phyloP scores from a whole-genome alignment of 2,797 vertebrate species.

The Argya squamiceps region DNA sequence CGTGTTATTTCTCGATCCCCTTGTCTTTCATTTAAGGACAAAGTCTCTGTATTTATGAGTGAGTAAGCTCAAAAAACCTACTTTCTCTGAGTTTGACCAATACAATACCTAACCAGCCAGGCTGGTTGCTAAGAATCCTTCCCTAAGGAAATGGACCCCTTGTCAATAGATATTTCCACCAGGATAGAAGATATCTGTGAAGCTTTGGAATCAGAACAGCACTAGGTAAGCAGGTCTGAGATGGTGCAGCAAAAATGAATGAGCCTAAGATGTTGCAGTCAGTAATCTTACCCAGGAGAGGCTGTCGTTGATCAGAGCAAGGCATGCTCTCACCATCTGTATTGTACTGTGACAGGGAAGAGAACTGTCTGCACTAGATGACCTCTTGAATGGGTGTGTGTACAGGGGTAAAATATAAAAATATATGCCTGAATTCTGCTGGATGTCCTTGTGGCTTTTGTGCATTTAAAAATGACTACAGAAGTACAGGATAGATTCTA shows the following conservation, averaged over 20 bases:
- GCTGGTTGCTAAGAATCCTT: background rate
- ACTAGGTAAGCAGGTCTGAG: background rate
- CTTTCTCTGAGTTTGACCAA: background rate
- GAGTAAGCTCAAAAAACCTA: background rate
- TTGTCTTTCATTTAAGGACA: background rate
- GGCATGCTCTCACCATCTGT: background rate
- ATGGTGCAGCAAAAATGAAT: background rate
- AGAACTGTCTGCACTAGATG: background rate
- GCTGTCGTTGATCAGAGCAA: background rate
- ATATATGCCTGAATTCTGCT: background rate
- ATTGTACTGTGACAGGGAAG: no score
- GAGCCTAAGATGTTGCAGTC: background rate
- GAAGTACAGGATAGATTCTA: background rate
- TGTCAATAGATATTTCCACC: background rate
- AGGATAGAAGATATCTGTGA: background rate
- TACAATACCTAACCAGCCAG: background rate
- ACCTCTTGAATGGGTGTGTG: background rate
- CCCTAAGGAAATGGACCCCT: background rate
- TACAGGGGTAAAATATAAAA: background rate
- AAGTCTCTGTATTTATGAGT: background rate
- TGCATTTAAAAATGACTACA: background rate
- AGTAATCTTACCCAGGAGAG: background rate
- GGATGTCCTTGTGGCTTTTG: background rate
- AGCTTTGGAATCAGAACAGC: background rate
- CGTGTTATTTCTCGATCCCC: background rate